Percentiles rank a stretch among this genome's conserved stretches.
These are phyloP conservation scores for Chymomyza caudatula DNA, from an alignment of 2,888 invertebrate species.

Conservation along the genomic window DNA sequence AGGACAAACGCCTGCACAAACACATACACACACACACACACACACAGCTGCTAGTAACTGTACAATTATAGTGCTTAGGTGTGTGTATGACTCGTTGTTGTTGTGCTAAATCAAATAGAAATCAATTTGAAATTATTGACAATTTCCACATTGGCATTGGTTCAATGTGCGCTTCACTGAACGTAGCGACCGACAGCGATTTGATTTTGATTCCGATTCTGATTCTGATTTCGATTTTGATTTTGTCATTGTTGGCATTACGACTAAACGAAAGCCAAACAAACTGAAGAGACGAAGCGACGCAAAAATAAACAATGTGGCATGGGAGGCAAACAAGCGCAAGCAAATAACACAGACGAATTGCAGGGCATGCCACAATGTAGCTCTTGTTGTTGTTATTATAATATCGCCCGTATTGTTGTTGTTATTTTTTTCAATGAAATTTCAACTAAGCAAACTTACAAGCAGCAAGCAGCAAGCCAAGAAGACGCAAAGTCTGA, in stretches of 20 bases:
- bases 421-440: constrained; percentile 26
- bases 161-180: constrained; percentile 12
- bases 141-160: constrained; percentile 75
- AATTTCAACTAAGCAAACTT: constrained; percentile 44
- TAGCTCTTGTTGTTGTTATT: constrained; percentile 18
- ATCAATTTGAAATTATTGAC: constrained; percentile 77
- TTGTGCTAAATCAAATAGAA: constrained; percentile 73
- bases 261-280: constrained; percentile 66
- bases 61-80: constrained; percentile 23
- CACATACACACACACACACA: neutral
- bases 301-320: constrained; percentile 32
- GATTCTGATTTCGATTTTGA: constrained; percentile 45
- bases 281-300: constrained; percentile 44
- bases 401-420: no score
- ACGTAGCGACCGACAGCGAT: constrained; percentile 31
- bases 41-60: constrained; percentile 13
- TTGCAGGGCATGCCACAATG: constrained; percentile 21
- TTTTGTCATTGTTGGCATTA: constrained; percentile 57
- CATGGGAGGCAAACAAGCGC: constrained; percentile 29
- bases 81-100: constrained; percentile 21
- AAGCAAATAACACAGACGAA: constrained; percentile 44
- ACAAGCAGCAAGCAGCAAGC: constrained; percentile 51
- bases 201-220: constrained; percentile 39
- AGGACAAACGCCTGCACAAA: neutral
- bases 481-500: neutral